Evolutionary conservation across 2,797 vertebrate species (phyloP).

Genomic region (Capromys pilorides): DNA sequence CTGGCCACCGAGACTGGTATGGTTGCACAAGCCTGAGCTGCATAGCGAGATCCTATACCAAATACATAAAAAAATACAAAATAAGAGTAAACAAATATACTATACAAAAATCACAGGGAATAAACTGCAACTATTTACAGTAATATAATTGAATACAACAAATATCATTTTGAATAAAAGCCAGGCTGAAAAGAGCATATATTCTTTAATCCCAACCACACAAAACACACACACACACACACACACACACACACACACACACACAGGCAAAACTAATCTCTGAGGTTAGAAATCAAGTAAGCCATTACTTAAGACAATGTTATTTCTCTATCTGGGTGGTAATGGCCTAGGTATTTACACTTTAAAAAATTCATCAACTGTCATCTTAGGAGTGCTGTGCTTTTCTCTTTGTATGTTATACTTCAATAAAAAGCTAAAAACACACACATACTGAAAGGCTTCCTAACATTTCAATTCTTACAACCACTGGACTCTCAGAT

Average conservation of each 20-base stretch:
- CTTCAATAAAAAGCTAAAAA: not conserved
- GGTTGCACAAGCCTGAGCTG: too few relatives aligned
- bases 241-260: too few relatives aligned
- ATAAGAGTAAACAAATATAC: not conserved
- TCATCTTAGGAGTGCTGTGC: not conserved
- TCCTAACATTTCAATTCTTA: constrained; percentile 5
- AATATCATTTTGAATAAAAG: not conserved
- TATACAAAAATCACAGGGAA: not conserved
- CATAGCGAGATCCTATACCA: too few relatives aligned
- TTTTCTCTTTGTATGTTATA: not conserved
- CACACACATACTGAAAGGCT: not conserved
- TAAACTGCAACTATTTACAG: not conserved
- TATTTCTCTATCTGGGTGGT: not conserved
- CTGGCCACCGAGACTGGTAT: too few relatives aligned
- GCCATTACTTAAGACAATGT: not conserved
- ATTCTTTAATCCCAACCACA: not conserved
- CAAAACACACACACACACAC: too few relatives aligned
- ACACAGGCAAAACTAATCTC: not conserved
- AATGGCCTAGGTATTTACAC: not conserved
- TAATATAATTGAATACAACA: not conserved
- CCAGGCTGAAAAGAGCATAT: not conserved
- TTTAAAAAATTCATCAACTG: not conserved
- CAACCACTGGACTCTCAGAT: not conserved
- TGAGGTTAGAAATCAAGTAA: not conserved
- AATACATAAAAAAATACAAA: too few relatives aligned